Evolutionary conservation across 2,888 invertebrate species (phyloP), one percentile per base, ranked within the genome.

Genomic region (Pyralis farinalis): DNA sequence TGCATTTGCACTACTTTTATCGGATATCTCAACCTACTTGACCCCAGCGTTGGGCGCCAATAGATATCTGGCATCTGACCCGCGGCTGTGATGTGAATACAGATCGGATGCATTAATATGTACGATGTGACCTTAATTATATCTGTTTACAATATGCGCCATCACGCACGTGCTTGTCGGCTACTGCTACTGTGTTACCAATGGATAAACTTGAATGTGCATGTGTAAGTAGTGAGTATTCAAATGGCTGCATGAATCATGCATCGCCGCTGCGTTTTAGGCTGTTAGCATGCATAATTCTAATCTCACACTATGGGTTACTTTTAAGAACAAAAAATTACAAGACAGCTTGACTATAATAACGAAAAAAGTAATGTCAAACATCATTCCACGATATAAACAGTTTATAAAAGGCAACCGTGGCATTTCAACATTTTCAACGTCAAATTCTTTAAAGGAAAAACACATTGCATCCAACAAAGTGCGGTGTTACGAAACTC

Each of bases 61-160:
- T 50, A 50, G 57, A 54, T 68, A 71, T 68, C 63, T 58, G 52
- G 50, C 53, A 69, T 73, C 63, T 79, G 71, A 82, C 78, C 76
- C 61, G 51, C 53, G 57, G 47, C 53, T 60, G 41, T 38, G 55
- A 53, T 59, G 64, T 73, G 70, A 73, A 79, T 78, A 81, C 78
- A 76, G 75, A 81, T 78, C 68, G 61, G 57, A 50, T 51, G 21
- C 25, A 25, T 25, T 66, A 67, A 68, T 71, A 74, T 69, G 68
- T 65, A 68, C 59, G 67, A 48, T 47, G 49, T 67, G 77, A 69
- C 79, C 75, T 75, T 78, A 80, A 81, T 80, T 74, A 75, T 64
- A 69, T 69, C 67, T 76, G 71, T 75, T 73, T 69, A 73, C 66
- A 66, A 64, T 67, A 71, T 75, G 67, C 71, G 60, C 49, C 61